Base-by-base conservation (phyloP, 2,797 vertebrate species). In the Anguilla anguilla region DNA sequence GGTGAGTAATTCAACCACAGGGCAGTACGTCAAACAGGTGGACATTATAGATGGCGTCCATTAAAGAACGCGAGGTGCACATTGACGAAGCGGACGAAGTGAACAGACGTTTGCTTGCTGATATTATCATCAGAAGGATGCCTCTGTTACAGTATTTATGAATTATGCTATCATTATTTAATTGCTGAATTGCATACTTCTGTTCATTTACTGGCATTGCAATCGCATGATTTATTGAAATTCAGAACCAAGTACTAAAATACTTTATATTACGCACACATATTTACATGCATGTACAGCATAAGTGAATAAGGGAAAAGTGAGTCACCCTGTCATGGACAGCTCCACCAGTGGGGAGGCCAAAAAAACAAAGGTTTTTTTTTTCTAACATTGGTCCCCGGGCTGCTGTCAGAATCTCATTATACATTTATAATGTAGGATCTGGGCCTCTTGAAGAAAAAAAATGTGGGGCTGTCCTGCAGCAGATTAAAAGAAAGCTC, bases 1-100 rank as follows among this genome's bases (percentile, higher is more conserved):
- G 35, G 99, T 99, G 96, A 94, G 97, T 93, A 88, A 5, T 53
- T 19, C 19, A 4, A 79, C 74, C 74, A 22, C 39, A 28, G 3
- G 3, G 15, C 31, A 77, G 28, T 11, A n/a, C n/a, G 6, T 11
- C 74, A 13, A 3, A 35, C 28, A 3, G 17, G 13, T 35, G 31
- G 28, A 79, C n/a, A 11, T 9, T 2, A 39, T 74, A 28, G 10
- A 43, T 31, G 35, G 2, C 46, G 39, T 46, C 7, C 6, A 46
- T 79, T 43, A 3, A 81, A 11, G 17, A 51, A 49, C 15, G 3
- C 1, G 0, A 10, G 15, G 46, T 49, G 77, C 39, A 4, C 19
- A 49, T 22, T 49, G 25, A 39, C 39, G 39, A 1, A 81, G 15
- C 3, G 39, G 43, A 19, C 43, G n/a, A 9, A 22, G 13, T 35